Base-by-base conservation (phyloP, 2,797 vertebrate species). In the Pterois miles region DNA sequence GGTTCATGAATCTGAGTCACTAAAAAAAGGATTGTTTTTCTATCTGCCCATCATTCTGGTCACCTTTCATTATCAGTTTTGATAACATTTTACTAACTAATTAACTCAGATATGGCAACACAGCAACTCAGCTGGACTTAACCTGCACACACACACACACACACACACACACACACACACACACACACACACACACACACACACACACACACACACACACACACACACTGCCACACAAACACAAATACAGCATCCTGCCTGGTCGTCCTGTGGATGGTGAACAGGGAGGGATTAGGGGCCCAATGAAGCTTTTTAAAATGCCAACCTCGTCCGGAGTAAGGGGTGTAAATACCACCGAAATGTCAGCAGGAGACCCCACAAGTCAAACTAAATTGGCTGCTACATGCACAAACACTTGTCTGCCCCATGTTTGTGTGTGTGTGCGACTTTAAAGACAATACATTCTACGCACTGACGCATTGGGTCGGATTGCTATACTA, bases 321-420 rank as follows among this genome's bases (percentile, higher is more conserved):
- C 92, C 95, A 96, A 93, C 85, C 85, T 94, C 79, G 77, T 93
- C 90, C 88, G 48, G 89, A 89, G 81, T 80, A 90, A 90, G 65
- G 86, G 90, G 86, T 93, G 91, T 92, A 95, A 95, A 95, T 94
- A 93, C 89, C 94, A 95, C 81, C 92, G 78, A 95, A 95, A 96
- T 95, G 94, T 94, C 95, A 95, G 86, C 76, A 64, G 80, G 91
- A 93, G 89, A 94, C 92, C 91, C 88, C 85, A 93, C 85, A 91
- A 93, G 93, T 94, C 93, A 93, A 93, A 94, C 76, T 87, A 94
- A 95, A 95, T 94, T 93, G 93, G 87, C 87, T 90, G 83, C 91
- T 86, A 88, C 85, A 90, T 92, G 90, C 89, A 89, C 85, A 75
- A 86, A 88, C 87, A 90, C 82, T 81, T 79, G 59, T 75, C 63